phyloP scores from a whole-genome alignment of 2,888 invertebrate genomes.

The Palloptera scutellata region DNA sequence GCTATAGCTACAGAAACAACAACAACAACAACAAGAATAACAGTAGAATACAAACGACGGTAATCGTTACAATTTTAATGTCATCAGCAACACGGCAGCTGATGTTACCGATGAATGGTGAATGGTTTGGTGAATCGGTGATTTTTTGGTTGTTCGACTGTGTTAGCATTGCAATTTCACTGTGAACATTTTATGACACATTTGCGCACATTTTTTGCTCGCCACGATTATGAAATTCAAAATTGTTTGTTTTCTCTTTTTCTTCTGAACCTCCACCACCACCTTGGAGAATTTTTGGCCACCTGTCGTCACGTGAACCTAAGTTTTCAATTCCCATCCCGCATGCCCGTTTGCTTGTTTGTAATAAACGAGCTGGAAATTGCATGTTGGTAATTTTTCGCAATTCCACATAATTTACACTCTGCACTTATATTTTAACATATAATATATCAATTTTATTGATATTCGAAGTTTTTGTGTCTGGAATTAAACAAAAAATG shows the following conservation, averaged over 20 bases:
- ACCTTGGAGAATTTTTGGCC: no score
- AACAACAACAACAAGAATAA: conserved; percentile 30
- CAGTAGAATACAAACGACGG: conserved; percentile 34
- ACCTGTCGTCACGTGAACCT: no score
- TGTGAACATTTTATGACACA: neutral
- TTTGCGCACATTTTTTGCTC: neutral
- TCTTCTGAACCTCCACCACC: neutral
- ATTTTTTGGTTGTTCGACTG: neutral
- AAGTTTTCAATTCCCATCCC: no score
- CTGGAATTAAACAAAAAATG: no score
- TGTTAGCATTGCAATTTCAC: neutral
- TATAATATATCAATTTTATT: no score
- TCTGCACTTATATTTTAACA: no score
- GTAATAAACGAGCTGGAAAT: no score
- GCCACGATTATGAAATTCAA: neutral
- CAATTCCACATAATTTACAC: no score
- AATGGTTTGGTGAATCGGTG: no score
- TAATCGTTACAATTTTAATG: conserved; percentile 55
- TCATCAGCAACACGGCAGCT: conserved; percentile 47
- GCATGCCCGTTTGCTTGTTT: no score
- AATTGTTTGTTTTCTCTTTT: neutral
- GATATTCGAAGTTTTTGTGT: no score
- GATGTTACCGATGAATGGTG: conserved; percentile 38
- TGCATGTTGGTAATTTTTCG: no score
- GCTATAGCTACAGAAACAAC: conserved; percentile 43